Percentiles rank a stretch among this genome's conserved stretches.
These are phyloP conservation scores for Sphaeramia orbicularis DNA, from an alignment of 2,797 vertebrate species.

Conservation along the genomic window DNA sequence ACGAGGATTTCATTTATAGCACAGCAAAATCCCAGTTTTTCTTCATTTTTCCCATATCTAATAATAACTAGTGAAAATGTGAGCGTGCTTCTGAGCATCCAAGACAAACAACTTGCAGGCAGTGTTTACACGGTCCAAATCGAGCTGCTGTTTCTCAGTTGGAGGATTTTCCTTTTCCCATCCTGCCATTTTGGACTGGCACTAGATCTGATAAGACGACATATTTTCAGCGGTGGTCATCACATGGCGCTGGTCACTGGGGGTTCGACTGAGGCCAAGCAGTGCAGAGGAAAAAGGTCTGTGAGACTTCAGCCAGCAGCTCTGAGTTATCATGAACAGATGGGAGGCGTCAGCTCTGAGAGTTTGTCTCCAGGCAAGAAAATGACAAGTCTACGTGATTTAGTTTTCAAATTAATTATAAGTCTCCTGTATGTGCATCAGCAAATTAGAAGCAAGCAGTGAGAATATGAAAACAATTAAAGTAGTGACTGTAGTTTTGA, in stretches of 20 bases:
- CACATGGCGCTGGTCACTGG: not conserved
- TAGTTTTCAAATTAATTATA: slow-evolving; percentile 9
- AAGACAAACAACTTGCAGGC: slow-evolving; percentile 29
- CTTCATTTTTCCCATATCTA: slow-evolving; percentile 22
- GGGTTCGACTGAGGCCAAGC: not conserved
- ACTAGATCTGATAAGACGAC: not conserved
- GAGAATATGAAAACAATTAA: not conserved
- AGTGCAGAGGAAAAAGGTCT: not conserved
- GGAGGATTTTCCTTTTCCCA: not conserved
- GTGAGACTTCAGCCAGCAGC: not conserved
- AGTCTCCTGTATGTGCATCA: not conserved
- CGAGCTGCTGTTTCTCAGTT: not conserved
- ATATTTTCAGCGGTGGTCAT: not conserved
- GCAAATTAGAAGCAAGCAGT: not conserved
- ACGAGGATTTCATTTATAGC: slow-evolving; percentile 39
- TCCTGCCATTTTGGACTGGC: not conserved
- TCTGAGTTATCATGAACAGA: slow-evolving; percentile 20
- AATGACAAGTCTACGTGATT: not conserved
- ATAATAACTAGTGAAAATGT: slow-evolving; percentile 37
- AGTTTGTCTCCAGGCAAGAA: not conserved
- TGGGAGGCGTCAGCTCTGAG: not conserved
- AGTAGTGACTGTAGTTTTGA: not conserved
- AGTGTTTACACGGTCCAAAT: not conserved
- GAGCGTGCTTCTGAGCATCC: not conserved
- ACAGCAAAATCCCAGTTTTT: slow-evolving; percentile 8